These are phyloP conservation scores for Zenarchopterus dispar DNA, from an alignment of 2,797 vertebrate genomes.

Conservation along the genomic window DNA sequence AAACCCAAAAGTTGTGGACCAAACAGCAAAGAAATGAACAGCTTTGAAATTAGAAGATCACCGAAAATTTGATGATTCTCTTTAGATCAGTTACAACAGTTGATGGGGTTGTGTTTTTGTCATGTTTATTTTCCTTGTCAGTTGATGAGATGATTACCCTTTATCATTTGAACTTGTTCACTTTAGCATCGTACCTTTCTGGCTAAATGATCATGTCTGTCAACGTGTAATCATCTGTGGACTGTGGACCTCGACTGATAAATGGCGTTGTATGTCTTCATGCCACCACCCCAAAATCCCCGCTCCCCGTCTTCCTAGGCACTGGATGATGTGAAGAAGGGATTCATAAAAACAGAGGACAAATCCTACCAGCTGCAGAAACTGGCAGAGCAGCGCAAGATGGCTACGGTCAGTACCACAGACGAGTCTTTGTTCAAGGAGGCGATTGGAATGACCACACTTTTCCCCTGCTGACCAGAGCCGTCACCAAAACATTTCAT, in stretches of 20 bases:
- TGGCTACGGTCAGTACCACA: conserved; percentile 92
- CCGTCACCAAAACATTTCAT: conserved; percentile 57
- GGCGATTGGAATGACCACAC: conserved; percentile 34
- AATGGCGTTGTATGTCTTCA: conserved; percentile 39
- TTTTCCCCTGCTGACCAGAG: conserved; percentile 53
- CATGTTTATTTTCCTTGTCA: too few species aligned
- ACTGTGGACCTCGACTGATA: conserved; percentile 11
- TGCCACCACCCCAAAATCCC: conserved; percentile 1
- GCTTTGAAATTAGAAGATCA: too few species aligned
- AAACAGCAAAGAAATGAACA: too few species aligned
- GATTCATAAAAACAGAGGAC: conserved; percentile 95
- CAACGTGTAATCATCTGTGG: conserved; percentile 8
- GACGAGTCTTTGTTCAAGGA: conserved; percentile 71
- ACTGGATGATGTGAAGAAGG: conserved; percentile 95
- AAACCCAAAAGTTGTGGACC: too few species aligned
- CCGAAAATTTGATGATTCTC: too few species aligned
- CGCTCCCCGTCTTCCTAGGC: conserved; percentile 66
- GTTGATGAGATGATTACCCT: too few species aligned
- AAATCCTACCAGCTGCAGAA: conserved; percentile 98
- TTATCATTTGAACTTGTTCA: too few species aligned
- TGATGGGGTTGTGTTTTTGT: too few species aligned
- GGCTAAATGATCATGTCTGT: neutral
- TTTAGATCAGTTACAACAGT: too few species aligned
- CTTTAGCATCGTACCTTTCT: too few species aligned
- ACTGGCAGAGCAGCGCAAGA: conserved; percentile 96